Conservation (phyloP, 1,140 invertebrate genomes). For the Telenomus remus region DNA sequence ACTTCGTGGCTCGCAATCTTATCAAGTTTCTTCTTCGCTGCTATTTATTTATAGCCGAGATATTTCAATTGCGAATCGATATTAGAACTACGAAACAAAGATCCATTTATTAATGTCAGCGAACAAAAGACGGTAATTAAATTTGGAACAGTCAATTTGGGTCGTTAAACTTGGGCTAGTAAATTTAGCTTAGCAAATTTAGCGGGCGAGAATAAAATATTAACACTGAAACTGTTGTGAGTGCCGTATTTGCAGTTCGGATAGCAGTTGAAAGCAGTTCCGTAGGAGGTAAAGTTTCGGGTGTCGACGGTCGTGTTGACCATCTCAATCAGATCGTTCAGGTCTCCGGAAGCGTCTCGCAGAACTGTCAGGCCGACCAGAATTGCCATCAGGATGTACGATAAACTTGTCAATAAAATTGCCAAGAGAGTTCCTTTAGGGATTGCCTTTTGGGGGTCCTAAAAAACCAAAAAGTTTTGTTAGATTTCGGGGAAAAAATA, state of each 20-base stretch:
- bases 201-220: background rate
- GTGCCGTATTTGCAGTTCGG: conserved; percentile 82
- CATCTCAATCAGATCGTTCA: conserved; percentile 72
- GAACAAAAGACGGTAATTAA: background rate
- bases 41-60: too few relatives aligned
- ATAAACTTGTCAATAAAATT: conserved; percentile 88
- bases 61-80: too few relatives aligned
- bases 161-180: too few relatives aligned
- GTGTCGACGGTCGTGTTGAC: conserved; percentile 24
- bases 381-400: conserved; percentile 89
- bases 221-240: conserved; percentile 88
- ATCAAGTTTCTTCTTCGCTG: too few relatives aligned
- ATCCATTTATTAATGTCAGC: too few relatives aligned
- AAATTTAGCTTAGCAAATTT: background rate
- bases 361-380: conserved; percentile 84
- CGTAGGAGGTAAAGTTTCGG: conserved; percentile 27
- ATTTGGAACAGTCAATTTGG: background rate
- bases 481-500: too few relatives aligned
- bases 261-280: conserved; percentile 68
- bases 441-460: conserved; percentile 94
- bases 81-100: too few relatives aligned
- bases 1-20: too few relatives aligned
- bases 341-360: conserved; percentile 85
- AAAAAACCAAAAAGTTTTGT: conserved; percentile 31
- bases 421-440: conserved; percentile 93